Evolutionary conservation across 37 sponge, comb jelly and placozoan genomes (phyloP), one percentile per base, ranked within the genome.

Genomic region (Beroe ovata): DNA sequence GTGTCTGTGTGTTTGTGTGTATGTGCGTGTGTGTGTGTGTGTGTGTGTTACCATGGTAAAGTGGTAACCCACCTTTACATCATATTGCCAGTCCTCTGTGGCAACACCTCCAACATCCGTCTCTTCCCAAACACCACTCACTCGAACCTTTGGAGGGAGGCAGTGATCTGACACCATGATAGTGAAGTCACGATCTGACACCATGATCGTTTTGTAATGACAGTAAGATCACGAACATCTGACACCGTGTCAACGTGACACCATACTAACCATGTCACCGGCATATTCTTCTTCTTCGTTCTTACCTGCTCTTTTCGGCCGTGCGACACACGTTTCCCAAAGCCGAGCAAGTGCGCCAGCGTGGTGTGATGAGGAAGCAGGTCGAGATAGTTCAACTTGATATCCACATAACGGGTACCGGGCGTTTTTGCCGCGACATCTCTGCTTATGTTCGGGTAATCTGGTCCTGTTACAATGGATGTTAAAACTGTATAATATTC

Each of bases 351-450:
- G 36, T 66, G 69, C 8, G 69, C 69, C 2, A 66, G 35, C 30
- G 69, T 66, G 69, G 69, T 66, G 69, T 66, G 69, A 18, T 66
- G 69, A 30, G 69, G 69, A 18, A 66, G 69, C 18, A 66, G 16
- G 35, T 66, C 69, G 2, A 66, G 69, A 18, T 66, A 66, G 36
- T 66, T 66, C 69, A 66, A 30, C 36, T 30, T 25, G 35, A 66
- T 37, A 30, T 66, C 69, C 6, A 66, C 35, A 33, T 66, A 29
- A 2, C 69, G 33, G 1, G 69, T 66, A 18, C 69, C 69, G 16
- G 36, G 32, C 4, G 33, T 33, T 32, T 66, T 66, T 23, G 21
- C 63, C 26, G 63, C 4, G n/a, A n/a, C n/a, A n/a, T n/a, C n/a
- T n/a, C n/a, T n/a, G n/a, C n/a, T n/a, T n/a, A n/a, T n/a, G 21